Evolutionary conservation across 2,888 invertebrate species (phyloP), one percentile per base, ranked within the genome.

Genomic region (Lepeophtheirus nordmannii): DNA sequence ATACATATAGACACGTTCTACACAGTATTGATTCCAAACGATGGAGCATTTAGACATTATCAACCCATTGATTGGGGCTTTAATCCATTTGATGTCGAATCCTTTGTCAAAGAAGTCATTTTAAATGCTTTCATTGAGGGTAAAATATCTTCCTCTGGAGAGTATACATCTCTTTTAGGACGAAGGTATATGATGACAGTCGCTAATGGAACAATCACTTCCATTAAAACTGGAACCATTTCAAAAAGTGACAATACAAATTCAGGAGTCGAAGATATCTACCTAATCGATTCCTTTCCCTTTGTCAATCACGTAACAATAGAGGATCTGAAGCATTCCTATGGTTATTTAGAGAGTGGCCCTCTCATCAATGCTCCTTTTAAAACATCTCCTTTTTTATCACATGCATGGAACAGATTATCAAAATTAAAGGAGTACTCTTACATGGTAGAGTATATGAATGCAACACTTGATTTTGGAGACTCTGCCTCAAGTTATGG

Each of bases 11-110:
- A 78, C 70, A 79, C 80, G 70, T 77, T 78, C 65, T 83, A 82
- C 72, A 83, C 82, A 40, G 81, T 82, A 14, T 78, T 83, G 69
- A 80, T 83, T 69, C 83, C 83, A 65, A 80, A 81, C 67, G 82
- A 83, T 73, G 80, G 80, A 73, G 83, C 83, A 68, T 83, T 83
- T 72, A 82, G 82, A 72, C 76, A 82, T 69, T 83, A 82, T 82
- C 82, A 83, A 74, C 83, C 83, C 67, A 83, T 83, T 70, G 83
- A 83, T 74, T 83, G 83, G 82, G 83, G 83, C 59, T 83, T 83
- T 76, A 83, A 83, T 74, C 83, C 83, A 7, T 83, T 83, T 73
- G 81, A 82, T 71, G 82, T 83, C 62, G 81, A 64, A 62, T 69
- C 65, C 30, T 69, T 68, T 68, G 69, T 68, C 65, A 68, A 59